phyloP scores from a whole-genome alignment of 92 coral and sea anemone species.

The Palythoa heliodiscus region DNA sequence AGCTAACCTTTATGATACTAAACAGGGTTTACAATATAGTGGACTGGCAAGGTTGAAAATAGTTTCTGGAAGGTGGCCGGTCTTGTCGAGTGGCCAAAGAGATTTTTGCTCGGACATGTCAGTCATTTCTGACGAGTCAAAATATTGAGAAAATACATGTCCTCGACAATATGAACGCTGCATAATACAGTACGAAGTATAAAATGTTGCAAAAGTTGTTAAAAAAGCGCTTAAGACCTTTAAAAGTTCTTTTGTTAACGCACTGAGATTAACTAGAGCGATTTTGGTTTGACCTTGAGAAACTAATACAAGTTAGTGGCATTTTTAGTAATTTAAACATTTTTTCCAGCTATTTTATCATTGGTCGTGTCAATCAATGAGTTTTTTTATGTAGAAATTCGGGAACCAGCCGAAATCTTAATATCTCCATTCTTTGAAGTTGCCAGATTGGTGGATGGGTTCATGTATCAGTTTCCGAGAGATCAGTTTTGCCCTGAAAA shows the following conservation, averaged over 20 bases:
- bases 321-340: not conserved
- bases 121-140: no score
- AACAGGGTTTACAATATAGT: no score
- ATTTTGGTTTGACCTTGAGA: not conserved
- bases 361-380: not conserved
- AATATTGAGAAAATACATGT: not conserved
- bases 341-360: not conserved
- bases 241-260: not conserved
- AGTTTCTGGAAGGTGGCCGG: not conserved
- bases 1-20: no score
- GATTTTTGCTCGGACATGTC: not conserved
- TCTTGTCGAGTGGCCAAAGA: not conserved
- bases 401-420: not conserved
- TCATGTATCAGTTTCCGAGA: no score
- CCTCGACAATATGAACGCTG: not conserved
- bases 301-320: not conserved
- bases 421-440: no score
- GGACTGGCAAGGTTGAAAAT: not conserved
- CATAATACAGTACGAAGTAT: no score
- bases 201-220: not conserved
- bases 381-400: not conserved
- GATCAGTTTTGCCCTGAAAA: no score
- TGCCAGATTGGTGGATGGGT: no score
- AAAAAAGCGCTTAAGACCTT: constrained; percentile 1
- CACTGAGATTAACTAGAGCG: constrained; percentile 2